Conservation (phyloP, 2,888 invertebrate species). For the Augiades crinisus region DNA sequence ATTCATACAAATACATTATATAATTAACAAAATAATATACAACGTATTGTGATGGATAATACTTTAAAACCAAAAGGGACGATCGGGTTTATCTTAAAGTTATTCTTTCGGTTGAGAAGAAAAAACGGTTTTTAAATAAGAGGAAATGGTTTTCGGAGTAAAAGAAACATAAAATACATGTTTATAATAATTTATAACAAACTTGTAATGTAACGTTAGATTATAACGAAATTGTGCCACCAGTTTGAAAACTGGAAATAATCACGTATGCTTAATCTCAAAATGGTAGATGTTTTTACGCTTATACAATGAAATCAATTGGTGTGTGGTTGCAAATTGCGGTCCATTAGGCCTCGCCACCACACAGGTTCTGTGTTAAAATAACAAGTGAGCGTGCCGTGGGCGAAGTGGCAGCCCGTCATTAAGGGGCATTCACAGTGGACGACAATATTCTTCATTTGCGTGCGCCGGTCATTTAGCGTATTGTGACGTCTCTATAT, state of each 20-base stretch:
- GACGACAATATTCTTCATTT: slow-evolving; percentile 81
- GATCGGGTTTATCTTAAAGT: no score
- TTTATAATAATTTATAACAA: no score
- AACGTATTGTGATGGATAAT: no score
- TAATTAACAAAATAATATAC: no score
- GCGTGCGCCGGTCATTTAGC: slow-evolving; percentile 76
- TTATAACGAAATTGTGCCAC: not conserved
- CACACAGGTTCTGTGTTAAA: slow-evolving; percentile 1
- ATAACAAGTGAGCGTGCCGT: slow-evolving; percentile 61
- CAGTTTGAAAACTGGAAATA: not conserved
- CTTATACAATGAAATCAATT: not conserved
- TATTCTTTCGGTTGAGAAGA: no score
- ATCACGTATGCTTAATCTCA: not conserved
- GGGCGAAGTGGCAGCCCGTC: slow-evolving; percentile 53
- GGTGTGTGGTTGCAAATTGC: not conserved
- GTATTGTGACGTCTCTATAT: slow-evolving; percentile 59
- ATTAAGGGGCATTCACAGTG: slow-evolving; percentile 77
- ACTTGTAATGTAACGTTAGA: no score
- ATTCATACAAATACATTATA: no score
- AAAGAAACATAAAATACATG: no score
- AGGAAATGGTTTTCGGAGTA: no score
- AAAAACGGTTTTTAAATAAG: no score
- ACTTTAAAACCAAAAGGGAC: no score
- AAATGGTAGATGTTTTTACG: no score
- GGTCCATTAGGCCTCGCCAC: not conserved